Base-by-base conservation (phyloP, 2,113 vertebrate genomes). In the Zosterops pallidus region DNA sequence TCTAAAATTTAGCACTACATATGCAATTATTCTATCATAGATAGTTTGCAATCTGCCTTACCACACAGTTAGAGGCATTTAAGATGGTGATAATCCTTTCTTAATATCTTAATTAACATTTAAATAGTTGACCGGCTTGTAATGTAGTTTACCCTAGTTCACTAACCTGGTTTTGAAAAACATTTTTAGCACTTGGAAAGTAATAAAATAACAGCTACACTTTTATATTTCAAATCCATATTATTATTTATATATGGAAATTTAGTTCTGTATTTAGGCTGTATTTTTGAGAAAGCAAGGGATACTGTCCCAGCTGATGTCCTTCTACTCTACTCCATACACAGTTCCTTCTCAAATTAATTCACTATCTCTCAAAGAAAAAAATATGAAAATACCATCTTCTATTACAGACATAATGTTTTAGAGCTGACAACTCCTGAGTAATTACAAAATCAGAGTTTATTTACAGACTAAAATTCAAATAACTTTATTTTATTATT, bases 381-480 rank as follows among this genome's bases (percentile, higher is more conserved):
- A 77, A 76, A 37, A 72, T 2, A 26, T 10, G 22, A 77, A 89
- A 89, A 72, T 57, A 74, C 39, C 68, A 6, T 88, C 53, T 89
- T 89, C 52, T 72, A 14, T 92, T 81, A 90, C 35, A 90, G 62
- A 68, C 44, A 37, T 26, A 55, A 37, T 29, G 15, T 82, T 92
- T 95, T 81, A 90, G 52, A 89, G 64, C 76, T 94, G 68, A 83
- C 41, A 84, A 35, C 31, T 86, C 74, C 68, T 63, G 52, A 62
- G 17, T 70, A 64, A 92, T 89, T 84, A 90, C 2, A 14, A 90
- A 90, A 59, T 44, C 24, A 71, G 39, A 70, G 42, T 94, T 95
- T 89, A 78, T 89, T 94, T 68, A 88, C 65, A 90, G 64, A 90
- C 69, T 86, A 49, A 69, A 92, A 55, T 77, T 91, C n/a, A 90